Evolutionary conservation across 1,140 invertebrate species (phyloP).

Genomic region (Drosophila melanogaster): Release_6_plus_ISO1_MT NT_037436.4:5547001-5547500

Average conservation of each 20-base stretch:
- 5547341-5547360: constrained; percentile 21
- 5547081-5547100: constrained; percentile 23
- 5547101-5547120: constrained; percentile 39
- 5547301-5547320: constrained; percentile 50
- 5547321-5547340: constrained; percentile 45
- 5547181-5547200: constrained; percentile 58
- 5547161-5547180: constrained; percentile 43
- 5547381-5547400: constrained; percentile 43
- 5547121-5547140: constrained; percentile 38
- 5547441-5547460: constrained; percentile 1
- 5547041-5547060: too few species aligned
- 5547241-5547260: constrained; percentile 16
- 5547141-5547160: constrained; percentile 38
- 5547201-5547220: constrained; percentile 36
- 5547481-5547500: constrained; percentile 61
- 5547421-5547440: too few species aligned
- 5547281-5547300: constrained; percentile 13
- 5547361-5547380: constrained; percentile 47
- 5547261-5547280: constrained; percentile 11
- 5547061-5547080: constrained; percentile 9
- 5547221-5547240: constrained; percentile 35
- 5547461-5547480: constrained; percentile 71
- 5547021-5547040: too few species aligned
- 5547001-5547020: neutral
- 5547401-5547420: neutral